These are phyloP conservation scores for Heliconius sara DNA, from an alignment of 2,888 invertebrate genomes.

Conservation along the genomic window DNA sequence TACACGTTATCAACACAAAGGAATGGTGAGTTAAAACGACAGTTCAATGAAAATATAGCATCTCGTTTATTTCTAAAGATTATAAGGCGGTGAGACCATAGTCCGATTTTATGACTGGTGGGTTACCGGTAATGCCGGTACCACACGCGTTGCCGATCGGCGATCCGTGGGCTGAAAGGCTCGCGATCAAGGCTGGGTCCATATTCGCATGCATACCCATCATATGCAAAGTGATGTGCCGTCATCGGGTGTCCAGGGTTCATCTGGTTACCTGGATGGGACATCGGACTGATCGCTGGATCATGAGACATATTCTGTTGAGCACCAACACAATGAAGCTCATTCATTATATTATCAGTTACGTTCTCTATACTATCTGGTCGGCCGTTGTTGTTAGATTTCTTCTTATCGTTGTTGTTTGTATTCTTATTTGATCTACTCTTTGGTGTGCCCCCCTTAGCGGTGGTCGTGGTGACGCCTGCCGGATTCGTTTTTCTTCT, in stretches of 20 bases:
- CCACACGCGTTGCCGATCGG: constrained; percentile 82
- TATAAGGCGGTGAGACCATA: constrained; percentile 92
- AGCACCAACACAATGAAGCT: constrained; percentile 84
- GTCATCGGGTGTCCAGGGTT: constrained; percentile 83
- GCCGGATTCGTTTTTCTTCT: constrained; percentile 90
- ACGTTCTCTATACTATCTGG: constrained; percentile 87
- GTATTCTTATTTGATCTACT: constrained; percentile 86
- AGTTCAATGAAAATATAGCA: constrained; percentile 79
- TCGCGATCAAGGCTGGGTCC: constrained; percentile 80
- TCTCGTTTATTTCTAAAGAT: constrained; percentile 76
- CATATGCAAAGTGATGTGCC: constrained; percentile 79
- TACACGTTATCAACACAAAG: constrained; percentile 78
- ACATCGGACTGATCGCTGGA: constrained; percentile 80
- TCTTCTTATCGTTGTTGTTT: constrained; percentile 83
- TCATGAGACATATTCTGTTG: constrained; percentile 78
- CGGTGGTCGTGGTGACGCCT: constrained; percentile 86
- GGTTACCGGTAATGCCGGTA: constrained; percentile 71
- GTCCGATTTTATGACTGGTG: constrained; percentile 91
- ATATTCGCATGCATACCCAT: constrained; percentile 77
- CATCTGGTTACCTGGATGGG: constrained; percentile 76
- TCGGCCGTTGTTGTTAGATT: constrained; percentile 81
- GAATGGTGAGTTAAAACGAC: constrained; percentile 74
- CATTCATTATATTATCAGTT: constrained; percentile 85
- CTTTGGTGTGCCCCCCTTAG: constrained; percentile 85
- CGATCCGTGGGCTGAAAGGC: constrained; percentile 81